These are phyloP conservation scores for Myopa testacea DNA, from an alignment of 2,888 invertebrate species.

Conservation along the genomic window DNA sequence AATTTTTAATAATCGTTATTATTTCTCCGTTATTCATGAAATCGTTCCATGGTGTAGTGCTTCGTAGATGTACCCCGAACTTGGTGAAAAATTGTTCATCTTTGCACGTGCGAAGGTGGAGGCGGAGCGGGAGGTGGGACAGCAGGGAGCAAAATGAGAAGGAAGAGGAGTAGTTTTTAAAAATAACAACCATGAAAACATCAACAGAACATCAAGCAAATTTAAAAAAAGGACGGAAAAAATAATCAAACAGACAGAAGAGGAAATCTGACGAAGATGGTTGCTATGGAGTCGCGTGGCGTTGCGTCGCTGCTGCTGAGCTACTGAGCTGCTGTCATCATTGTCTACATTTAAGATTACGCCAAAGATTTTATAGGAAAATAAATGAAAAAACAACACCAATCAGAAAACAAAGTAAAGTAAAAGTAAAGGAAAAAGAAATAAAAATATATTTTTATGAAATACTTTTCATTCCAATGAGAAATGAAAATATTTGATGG, in stretches of 20 bases:
- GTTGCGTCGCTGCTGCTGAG: conserved; percentile 15
- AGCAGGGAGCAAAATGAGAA: too few relatives aligned
- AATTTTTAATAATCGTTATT: too few relatives aligned
- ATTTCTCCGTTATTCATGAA: too few relatives aligned
- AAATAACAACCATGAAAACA: too few relatives aligned
- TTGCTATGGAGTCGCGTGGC: conserved; percentile 26
- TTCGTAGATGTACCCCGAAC: too few relatives aligned
- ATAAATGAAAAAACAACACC: conserved; percentile 36
- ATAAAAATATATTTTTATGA: conserved; percentile 62
- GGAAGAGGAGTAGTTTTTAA: too few relatives aligned
- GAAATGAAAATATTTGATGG: conserved; percentile 54
- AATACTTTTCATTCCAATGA: conserved; percentile 63
- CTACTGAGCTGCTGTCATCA: conserved; percentile 35
- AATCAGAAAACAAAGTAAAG: conserved; percentile 19
- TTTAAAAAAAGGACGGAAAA: conserved; percentile 26
- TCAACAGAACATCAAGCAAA: background rate
- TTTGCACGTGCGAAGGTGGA: too few relatives aligned
- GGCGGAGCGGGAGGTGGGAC: too few relatives aligned
- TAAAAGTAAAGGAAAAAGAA: conserved; percentile 48
- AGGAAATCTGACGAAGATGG: conserved; percentile 43
- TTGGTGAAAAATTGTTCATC: too few relatives aligned
- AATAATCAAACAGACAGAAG: conserved; percentile 34
- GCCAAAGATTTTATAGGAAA: conserved; percentile 27
- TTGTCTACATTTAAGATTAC: conserved; percentile 63
- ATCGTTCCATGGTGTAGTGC: too few relatives aligned